These are phyloP conservation scores for Heliconius ismenius DNA, from an alignment of 2,888 invertebrate species.

Conservation along the genomic window DNA sequence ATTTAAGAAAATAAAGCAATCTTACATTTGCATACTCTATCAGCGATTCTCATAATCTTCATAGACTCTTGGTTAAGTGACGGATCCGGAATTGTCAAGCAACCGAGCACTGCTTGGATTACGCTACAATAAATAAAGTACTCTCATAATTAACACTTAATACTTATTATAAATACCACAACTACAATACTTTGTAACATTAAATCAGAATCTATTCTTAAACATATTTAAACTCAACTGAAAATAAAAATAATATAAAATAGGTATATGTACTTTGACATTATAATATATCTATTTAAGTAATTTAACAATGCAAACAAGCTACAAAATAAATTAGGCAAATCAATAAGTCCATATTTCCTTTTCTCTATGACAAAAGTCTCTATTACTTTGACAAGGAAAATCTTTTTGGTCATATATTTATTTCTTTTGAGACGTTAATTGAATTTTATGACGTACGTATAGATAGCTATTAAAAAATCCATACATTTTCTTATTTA, in stretches of 20 bases:
- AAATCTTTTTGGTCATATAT: not conserved
- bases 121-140: constrained; percentile 73
- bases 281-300: too few species aligned
- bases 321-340: not conserved
- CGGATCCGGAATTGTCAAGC: constrained; percentile 85
- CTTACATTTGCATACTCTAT: constrained; percentile 87
- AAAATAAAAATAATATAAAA: not conserved
- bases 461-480: not conserved
- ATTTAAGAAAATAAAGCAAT: constrained; percentile 30
- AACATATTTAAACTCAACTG: not conserved
- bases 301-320: not conserved
- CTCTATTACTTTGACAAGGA: not conserved
- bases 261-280: not conserved
- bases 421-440: not conserved
- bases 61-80: constrained; percentile 86
- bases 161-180: not conserved
- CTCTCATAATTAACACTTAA: not conserved
- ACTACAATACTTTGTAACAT: not conserved
- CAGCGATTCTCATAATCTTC: constrained; percentile 85
- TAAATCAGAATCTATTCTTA: not conserved
- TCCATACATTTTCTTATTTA: too few species aligned
- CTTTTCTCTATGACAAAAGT: not conserved
- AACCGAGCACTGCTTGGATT: constrained; percentile 88
- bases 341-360: not conserved
- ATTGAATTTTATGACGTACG: not conserved